Base-by-base conservation (phyloP, 2,888 invertebrate species). In the Copidosoma aretas region DNA sequence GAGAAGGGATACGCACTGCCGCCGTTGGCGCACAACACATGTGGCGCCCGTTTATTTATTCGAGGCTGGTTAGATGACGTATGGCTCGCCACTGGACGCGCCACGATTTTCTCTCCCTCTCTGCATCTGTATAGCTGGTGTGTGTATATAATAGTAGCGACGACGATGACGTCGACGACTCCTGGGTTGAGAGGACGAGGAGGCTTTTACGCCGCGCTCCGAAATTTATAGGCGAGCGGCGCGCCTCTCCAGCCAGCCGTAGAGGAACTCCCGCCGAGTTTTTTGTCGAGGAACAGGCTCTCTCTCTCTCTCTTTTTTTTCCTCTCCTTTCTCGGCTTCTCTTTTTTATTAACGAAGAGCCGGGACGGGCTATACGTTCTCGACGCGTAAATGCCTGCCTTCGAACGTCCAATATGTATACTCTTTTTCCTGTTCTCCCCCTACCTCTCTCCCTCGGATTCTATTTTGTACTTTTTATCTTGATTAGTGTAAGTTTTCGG, bases 41-140 rank as follows among this genome's bases (percentile, higher is more conserved):
- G 72, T 72, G 76, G 77, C 77, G 78, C 73, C 60, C 76, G 79
- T 75, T 80, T 81, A 81, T 81, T 81, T 81, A 81, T 79, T 79
- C 77, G 77, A 43, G 78, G 79, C 77, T 77, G 43, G 75, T 76
- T 73, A 75, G 78, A 78, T 81, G 81, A 80, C 79, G 78, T 77
- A 81, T 77, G 77, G 77, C 74, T 75, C 75, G 77, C 77, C 77
- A 78, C 79, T 77, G 80, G 79, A 77, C 78, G 75, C 74, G 15
- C 43, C 4, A 15, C 43, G 32, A 32, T 32, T 46, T 17, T 46
- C 43, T 76, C 79, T 79, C 80, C 17, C 43, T 46, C 43, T 32
- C 32, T 32, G 32, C 32, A 32, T 32, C 4, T 3, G 32, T 46
- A 14, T 46, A 3, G 43, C 8, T 46, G 3, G 8, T 8, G 12